These are phyloP conservation scores for Pseudochaenichthys georgianus DNA, from an alignment of 2,797 vertebrate genomes.

Conservation along the genomic window DNA sequence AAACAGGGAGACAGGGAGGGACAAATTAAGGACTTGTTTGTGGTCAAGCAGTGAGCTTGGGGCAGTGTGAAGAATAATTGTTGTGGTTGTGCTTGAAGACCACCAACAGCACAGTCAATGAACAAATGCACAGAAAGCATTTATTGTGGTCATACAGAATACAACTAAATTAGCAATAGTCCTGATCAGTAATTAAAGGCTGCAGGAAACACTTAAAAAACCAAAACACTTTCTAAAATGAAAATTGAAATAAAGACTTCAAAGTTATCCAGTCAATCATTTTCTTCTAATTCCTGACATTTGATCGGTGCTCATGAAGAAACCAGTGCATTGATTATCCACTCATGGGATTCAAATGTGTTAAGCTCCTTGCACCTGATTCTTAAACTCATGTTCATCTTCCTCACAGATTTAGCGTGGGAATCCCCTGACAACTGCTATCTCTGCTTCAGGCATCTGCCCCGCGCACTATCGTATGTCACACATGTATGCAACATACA, in stretches of 20 bases:
- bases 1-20: constrained; percentile 29
- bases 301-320: neutral
- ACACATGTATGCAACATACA: constrained; percentile 45
- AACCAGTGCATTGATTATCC: neutral
- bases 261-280: neutral
- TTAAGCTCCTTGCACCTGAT: constrained; percentile 27
- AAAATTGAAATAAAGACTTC: too few relatives aligned
- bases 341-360: neutral
- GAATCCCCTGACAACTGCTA: constrained; percentile 64
- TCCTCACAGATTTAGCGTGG: constrained; percentile 53
- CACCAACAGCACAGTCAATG: constrained; percentile 5
- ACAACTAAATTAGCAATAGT: too few relatives aligned
- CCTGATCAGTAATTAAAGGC: too few relatives aligned
- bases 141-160: too few relatives aligned
- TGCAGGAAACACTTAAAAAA: too few relatives aligned
- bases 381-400: constrained; percentile 5
- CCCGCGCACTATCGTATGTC: constrained; percentile 59
- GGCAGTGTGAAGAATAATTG: constrained; percentile 36
- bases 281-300: constrained; percentile 9
- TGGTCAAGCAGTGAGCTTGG: constrained; percentile 10
- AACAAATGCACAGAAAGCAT: too few relatives aligned
- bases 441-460: constrained; percentile 60
- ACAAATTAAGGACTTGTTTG: constrained; percentile 37
- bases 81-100: constrained; percentile 22
- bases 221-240: too few relatives aligned